phyloP scores from a whole-genome alignment of 2,888 invertebrate species.

The Pseudococcus viburni region DNA sequence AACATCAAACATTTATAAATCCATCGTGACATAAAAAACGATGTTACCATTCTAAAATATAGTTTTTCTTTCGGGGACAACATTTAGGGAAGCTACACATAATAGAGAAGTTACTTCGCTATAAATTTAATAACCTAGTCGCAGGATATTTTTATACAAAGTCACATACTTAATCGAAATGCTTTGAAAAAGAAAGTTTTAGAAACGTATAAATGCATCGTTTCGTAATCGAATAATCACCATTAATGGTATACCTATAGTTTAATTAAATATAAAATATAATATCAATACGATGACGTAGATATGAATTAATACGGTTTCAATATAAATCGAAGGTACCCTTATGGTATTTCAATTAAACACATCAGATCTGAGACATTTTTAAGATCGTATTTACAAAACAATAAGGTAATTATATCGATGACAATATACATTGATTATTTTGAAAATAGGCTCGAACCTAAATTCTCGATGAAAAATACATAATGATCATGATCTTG shows the following conservation, averaged over 20 bases:
- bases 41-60: no score
- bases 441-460: neutral
- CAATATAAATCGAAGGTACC: neutral
- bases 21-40: no score
- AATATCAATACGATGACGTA: neutral
- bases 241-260: neutral
- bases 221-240: neutral
- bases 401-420: neutral
- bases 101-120: neutral
- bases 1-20: neutral
- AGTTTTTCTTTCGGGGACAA: no score
- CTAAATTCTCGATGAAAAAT: neutral
- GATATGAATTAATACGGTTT: neutral
- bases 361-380: conserved; percentile 49
- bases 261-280: neutral
- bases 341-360: neutral
- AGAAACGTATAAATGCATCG: conserved; percentile 53
- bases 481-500: neutral
- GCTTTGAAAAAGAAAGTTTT: conserved; percentile 48
- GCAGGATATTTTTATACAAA: neutral
- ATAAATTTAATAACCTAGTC: neutral
- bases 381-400: neutral
- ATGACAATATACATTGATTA: neutral
- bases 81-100: neutral
- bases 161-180: neutral